Base-by-base conservation (phyloP, 2,888 invertebrate genomes). In the Hoplodrina ambigua region DNA sequence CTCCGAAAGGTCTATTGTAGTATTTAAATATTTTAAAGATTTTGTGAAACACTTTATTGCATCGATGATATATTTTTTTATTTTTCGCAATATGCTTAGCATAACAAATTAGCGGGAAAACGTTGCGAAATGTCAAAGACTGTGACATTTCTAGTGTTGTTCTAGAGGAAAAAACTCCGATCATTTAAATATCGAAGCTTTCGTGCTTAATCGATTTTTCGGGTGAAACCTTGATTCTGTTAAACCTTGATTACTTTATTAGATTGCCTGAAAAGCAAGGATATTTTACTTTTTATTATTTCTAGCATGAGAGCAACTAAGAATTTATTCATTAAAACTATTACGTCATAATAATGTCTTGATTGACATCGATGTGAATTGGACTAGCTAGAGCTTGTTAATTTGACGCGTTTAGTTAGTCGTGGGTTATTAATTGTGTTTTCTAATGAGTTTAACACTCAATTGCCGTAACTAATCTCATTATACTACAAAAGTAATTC, bases 71-170 rank as follows among this genome's bases (percentile, higher is more conserved):
- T 8, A 20, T 19, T 69, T 81, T 79, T 74, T 81, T 74, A 77
- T 57, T 61, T 62, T 55, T 67, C 41, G 46, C 49, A 76, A 73
- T 73, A 53, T 69, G 61, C 57, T 75, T 64, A 76, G 69, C 75
- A 75, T 76, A 73, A n/a, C 79, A 64, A 85, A 85, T 83, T 69
- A 41, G 78, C 75, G 71, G 70, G 49, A 66, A 74, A 76, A 75
- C 63, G 49, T 81, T 81, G 58, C 66, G 64, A 76, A 81, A 82
- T 62, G 50, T 57, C 56, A 49, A 69, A 56, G 54, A 60, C 58
- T 44, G 52, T 69, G 75, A 75, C 59, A 69, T 71, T 81, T 57
- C 30, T 63, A 61, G 55, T 63, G 63, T 78, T 60, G 56, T 63
- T 65, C 55, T 62, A 54, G 60, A 74, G 10, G 20, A 53, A 60